These are phyloP conservation scores for Micromesistius poutassou DNA, from an alignment of 2,797 vertebrate genomes.

Conservation along the genomic window DNA sequence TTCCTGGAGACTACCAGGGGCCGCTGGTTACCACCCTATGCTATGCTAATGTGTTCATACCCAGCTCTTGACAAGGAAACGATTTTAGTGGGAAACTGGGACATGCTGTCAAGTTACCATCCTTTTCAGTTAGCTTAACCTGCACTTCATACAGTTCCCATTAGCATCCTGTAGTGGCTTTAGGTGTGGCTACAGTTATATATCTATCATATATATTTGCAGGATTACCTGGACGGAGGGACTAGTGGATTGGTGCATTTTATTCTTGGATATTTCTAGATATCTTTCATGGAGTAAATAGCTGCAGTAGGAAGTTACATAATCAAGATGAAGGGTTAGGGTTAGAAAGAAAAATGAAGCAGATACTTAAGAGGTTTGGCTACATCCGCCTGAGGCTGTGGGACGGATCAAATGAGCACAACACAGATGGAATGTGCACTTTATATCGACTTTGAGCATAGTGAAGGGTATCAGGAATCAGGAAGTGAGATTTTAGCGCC, in stretches of 20 bases:
- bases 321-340: no score
- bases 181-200: neutral
- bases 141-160: neutral
- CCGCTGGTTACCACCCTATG: neutral
- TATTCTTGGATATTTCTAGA: neutral
- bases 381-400: neutral
- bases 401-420: neutral
- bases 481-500: neutral
- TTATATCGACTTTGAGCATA: neutral
- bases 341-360: neutral
- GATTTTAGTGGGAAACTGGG: neutral
- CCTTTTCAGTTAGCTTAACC: neutral
- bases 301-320: neutral
- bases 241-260: no score
- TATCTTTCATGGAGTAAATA: neutral
- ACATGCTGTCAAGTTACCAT: neutral
- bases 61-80: no score
- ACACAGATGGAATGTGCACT: neutral
- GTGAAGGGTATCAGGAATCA: neutral
- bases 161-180: neutral
- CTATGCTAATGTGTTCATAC: no score
- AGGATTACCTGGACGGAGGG: no score
- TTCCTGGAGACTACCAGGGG: slow-evolving; percentile 77
- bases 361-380: neutral
- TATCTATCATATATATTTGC: neutral